Evolutionary conservation across 2,888 invertebrate species (phyloP).

Genomic region (Diarsia rubi): DNA sequence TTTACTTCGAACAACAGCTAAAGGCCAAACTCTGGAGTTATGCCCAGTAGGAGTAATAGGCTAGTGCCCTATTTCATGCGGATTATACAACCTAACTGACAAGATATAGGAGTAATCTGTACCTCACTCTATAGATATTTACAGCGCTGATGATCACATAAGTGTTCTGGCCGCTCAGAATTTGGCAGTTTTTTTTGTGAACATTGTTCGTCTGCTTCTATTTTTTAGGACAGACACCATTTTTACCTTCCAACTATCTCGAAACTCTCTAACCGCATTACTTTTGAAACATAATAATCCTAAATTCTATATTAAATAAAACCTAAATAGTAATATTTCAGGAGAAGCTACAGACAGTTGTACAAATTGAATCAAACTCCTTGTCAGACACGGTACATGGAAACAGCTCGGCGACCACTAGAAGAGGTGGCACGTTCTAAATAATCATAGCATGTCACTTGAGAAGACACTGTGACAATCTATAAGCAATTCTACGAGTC

Average conservation of each 20-base stretch:
- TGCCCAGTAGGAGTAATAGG: background rate
- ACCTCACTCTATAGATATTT: background rate
- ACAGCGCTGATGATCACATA: too few species aligned
- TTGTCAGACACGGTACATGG: slow-evolving; percentile 4
- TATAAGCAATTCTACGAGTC: background rate
- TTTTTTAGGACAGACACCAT: background rate
- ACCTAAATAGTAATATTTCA: slow-evolving; percentile 30
- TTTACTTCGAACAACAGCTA: too few species aligned
- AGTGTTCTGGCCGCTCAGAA: background rate
- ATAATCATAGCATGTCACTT: background rate
- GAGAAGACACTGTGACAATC: background rate
- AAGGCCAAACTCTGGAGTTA: background rate
- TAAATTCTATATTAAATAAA: slow-evolving; percentile 28
- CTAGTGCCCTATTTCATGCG: background rate
- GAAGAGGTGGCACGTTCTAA: background rate
- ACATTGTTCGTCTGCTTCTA: background rate
- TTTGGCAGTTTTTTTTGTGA: background rate
- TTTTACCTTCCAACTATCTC: background rate
- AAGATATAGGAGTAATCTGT: background rate
- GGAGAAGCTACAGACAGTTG: slow-evolving; percentile 8
- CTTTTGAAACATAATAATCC: slow-evolving; percentile 3
- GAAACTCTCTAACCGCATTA: slow-evolving; percentile 5
- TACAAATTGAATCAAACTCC: slow-evolving; percentile 50
- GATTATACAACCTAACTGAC: background rate
- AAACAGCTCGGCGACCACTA: background rate